Evolutionary conservation across 2,113 vertebrate genomes (phyloP).

Genomic region (Sclerurus mexicanus): DNA sequence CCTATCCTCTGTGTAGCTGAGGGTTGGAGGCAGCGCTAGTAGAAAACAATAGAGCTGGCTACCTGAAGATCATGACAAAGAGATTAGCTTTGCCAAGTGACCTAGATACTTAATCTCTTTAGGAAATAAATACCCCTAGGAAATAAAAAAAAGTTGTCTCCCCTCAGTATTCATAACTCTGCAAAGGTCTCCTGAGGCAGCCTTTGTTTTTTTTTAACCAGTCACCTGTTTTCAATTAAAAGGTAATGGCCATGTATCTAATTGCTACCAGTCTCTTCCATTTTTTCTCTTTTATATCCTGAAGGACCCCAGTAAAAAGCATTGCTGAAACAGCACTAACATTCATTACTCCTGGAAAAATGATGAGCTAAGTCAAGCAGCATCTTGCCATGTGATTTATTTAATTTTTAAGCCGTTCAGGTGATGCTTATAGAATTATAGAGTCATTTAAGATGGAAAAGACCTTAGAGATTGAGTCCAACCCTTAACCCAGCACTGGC

Average conservation of each 20-base stretch:
- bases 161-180: neutral
- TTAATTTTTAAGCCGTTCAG: neutral
- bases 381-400: neutral
- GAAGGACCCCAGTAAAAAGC: neutral
- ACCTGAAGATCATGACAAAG: neutral
- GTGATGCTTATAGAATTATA: neutral
- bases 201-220: neutral
- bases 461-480: neutral
- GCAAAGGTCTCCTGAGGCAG: neutral
- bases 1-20: neutral
- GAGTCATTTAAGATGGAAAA: neutral
- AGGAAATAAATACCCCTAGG: neutral
- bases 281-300: neutral
- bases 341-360: neutral
- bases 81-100: neutral
- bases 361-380: neutral
- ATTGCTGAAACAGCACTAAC: neutral
- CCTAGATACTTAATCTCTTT: neutral
- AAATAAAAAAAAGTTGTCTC: neutral
- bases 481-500: neutral
- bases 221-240: neutral
- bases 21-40: neutral
- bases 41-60: neutral
- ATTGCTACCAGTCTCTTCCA: neutral
- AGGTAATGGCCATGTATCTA: neutral